A percentile compares a stretch with the other conserved stretches of the same genome.
Conservation (phyloP, 2,797 vertebrate genomes). For the Streptopelia turtur region DNA sequence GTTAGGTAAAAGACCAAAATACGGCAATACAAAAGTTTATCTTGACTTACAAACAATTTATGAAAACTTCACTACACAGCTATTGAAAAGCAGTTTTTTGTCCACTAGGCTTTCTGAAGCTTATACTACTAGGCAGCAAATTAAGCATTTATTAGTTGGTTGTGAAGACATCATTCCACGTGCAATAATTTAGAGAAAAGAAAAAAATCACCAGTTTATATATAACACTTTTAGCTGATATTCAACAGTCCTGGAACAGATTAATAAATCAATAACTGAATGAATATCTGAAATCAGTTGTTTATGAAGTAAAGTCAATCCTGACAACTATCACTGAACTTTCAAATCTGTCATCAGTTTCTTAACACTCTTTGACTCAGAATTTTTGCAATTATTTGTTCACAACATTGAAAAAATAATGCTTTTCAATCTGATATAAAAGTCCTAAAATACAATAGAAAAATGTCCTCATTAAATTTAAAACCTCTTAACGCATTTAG, state of each 20-base stretch:
- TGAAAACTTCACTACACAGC: slow-evolving; percentile 21
- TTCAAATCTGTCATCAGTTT: neutral
- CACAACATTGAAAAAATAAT: neutral
- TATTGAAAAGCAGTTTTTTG: slow-evolving; percentile 65
- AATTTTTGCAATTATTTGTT: neutral
- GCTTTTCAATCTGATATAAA: neutral
- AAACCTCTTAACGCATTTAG: neutral
- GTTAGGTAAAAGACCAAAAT: neutral
- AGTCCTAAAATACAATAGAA: neutral
- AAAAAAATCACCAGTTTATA: slow-evolving; percentile 11
- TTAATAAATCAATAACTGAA: neutral
- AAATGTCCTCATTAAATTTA: neutral
- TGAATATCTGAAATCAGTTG: neutral
- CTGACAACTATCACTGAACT: neutral
- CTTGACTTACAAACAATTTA: slow-evolving; percentile 9
- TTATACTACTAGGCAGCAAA: slow-evolving; percentile 39
- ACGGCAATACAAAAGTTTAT: neutral
- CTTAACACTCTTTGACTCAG: neutral
- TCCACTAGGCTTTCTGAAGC: slow-evolving; percentile 21
- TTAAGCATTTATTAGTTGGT: slow-evolving; percentile 51
- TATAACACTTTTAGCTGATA: slow-evolving; percentile 21
- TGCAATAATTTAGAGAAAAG: neutral
- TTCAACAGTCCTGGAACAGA: neutral
- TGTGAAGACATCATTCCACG: slow-evolving; percentile 34
- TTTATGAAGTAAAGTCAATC: neutral